These are phyloP conservation scores for Hypomecis atomaria DNA, from an alignment of 2,888 invertebrate genomes.

Conservation along the genomic window DNA sequence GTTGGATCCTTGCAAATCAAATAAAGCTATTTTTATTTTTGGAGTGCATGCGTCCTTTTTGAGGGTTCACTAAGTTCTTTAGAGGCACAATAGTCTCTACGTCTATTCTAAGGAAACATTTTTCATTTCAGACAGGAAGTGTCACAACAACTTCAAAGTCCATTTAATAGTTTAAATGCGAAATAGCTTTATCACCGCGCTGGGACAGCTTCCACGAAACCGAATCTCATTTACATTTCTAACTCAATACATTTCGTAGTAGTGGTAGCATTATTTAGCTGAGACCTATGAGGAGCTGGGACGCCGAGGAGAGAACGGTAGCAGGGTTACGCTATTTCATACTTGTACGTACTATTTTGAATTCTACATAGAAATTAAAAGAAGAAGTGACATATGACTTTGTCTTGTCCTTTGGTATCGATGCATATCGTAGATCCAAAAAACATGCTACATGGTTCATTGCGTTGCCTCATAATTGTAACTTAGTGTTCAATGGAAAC, in stretches of 20 bases:
- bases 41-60: too few species aligned
- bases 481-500: too few species aligned
- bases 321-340: too few species aligned
- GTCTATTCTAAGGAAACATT: slow-evolving; percentile 9
- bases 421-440: too few species aligned
- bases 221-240: slow-evolving; percentile 35
- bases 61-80: too few species aligned
- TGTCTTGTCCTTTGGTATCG: too few species aligned
- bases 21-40: too few species aligned
- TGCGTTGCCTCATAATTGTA: too few species aligned
- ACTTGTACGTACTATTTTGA: neutral
- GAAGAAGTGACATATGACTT: too few species aligned
- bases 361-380: neutral
- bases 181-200: slow-evolving; percentile 24
- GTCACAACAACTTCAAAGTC: slow-evolving; percentile 27
- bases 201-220: slow-evolving; percentile 26
- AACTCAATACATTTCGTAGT: slow-evolving; percentile 39
- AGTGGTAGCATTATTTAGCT: slow-evolving; percentile 38
- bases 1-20: too few species aligned
- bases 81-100: too few species aligned
- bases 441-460: too few species aligned
- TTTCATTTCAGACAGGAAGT: slow-evolving; percentile 19
- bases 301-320: slow-evolving; percentile 22
- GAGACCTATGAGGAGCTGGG: slow-evolving; percentile 29
- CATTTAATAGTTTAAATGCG: slow-evolving; percentile 34